phyloP scores from a whole-genome alignment of 1,140 invertebrate genomes.

The Phymorhynchus buccinoides region DNA sequence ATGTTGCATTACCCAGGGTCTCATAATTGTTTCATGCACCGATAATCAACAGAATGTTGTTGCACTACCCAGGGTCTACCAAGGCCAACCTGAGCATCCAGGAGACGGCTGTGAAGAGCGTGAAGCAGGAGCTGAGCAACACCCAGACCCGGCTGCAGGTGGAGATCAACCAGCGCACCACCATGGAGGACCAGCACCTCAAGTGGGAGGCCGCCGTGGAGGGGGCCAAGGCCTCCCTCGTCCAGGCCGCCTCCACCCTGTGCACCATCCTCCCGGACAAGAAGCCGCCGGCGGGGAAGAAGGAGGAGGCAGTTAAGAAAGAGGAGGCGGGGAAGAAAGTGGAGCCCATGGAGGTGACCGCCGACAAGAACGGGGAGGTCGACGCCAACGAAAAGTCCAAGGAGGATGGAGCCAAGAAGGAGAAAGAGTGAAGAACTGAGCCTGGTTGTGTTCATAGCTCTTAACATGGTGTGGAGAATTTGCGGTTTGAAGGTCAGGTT shows the following conservation, averaged over 20 bases:
- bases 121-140: conserved; percentile 27
- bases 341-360: background rate
- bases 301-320: no score
- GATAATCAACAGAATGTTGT: no score
- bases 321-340: background rate
- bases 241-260: conserved; percentile 15
- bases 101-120: conserved; percentile 22
- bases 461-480: no score
- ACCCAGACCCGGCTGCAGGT: conserved; percentile 28
- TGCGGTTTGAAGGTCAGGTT: no score
- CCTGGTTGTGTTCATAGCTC: background rate
- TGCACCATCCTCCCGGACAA: conserved; percentile 3
- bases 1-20: no score
- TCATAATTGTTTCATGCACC: no score
- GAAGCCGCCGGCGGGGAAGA: no score
- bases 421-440: background rate
- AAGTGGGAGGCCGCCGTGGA: conserved; percentile 25
- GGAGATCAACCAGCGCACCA: conserved; percentile 21
- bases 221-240: conserved; percentile 7
- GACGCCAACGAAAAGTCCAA: background rate
- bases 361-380: background rate
- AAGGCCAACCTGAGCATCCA: conserved; percentile 17
- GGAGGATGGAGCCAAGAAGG: conserved; percentile 3
- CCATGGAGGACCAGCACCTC: conserved; percentile 20
- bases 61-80: conserved; percentile 30